Evolutionary conservation across 2,888 invertebrate species (phyloP).

Genomic region (Napeogenes inachia): DNA sequence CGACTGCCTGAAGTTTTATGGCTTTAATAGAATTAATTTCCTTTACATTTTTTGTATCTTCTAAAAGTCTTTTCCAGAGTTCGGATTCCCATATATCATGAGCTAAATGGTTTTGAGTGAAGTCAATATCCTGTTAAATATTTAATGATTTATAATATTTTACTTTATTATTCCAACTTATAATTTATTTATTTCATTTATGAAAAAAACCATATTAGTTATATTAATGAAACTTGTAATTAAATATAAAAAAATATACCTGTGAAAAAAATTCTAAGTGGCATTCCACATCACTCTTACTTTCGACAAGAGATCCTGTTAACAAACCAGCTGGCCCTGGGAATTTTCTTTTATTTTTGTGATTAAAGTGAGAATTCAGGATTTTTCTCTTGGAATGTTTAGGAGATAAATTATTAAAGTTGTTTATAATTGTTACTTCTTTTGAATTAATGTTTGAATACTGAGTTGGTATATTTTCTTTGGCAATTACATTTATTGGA

Average conservation of each 20-base stretch:
- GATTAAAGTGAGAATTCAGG: slow-evolving; percentile 61
- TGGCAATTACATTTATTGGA: not conserved
- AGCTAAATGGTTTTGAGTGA: slow-evolving; percentile 50
- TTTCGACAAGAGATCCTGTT: slow-evolving; percentile 52
- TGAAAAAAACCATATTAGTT: not conserved
- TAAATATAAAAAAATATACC: slow-evolving; percentile 41
- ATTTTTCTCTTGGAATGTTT: slow-evolving; percentile 64
- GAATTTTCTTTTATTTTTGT: slow-evolving; percentile 65
- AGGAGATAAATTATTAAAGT: slow-evolving; percentile 34
- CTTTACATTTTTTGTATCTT: slow-evolving; percentile 48
- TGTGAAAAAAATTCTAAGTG: slow-evolving; percentile 66
- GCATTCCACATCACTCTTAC: slow-evolving; percentile 54
- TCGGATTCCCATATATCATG: slow-evolving; percentile 59
- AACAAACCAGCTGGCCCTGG: slow-evolving; percentile 69
- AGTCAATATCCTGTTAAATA: slow-evolving; percentile 60
- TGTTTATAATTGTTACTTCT: slow-evolving; percentile 2
- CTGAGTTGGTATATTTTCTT: not conserved
- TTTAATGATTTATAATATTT: not conserved
- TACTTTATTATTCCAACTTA: too few relatives aligned
- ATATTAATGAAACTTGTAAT: too few relatives aligned
- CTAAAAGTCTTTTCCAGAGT: slow-evolving; percentile 53
- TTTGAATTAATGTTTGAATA: not conserved
- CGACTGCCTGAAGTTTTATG: slow-evolving; percentile 58
- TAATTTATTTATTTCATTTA: too few relatives aligned
- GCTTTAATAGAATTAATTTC: slow-evolving; percentile 55